phyloP scores from a whole-genome alignment of 1,140 invertebrate species.

The Steinernema khuongi region DNA sequence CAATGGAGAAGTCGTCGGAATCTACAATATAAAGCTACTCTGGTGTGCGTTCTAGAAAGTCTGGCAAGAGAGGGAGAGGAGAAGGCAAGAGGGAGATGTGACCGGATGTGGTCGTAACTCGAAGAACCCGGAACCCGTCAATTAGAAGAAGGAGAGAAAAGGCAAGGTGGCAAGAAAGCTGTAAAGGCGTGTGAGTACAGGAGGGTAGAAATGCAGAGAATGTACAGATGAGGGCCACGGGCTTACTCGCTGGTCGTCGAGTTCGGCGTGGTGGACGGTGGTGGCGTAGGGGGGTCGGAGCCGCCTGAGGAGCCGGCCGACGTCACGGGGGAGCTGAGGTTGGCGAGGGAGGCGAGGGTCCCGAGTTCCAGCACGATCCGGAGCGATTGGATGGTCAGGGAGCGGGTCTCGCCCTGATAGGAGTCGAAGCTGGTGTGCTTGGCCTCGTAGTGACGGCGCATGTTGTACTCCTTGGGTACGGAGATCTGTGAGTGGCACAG shows the following conservation, averaged over 20 bases:
- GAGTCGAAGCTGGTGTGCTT: slow-evolving; percentile 5
- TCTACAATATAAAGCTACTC: slow-evolving; percentile 10
- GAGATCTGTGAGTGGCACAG: slow-evolving; percentile 9
- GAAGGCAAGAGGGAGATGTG: neutral
- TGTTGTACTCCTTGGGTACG: slow-evolving; percentile 11
- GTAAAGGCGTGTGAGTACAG: neutral
- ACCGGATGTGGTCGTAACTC: neutral
- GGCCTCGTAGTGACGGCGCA: slow-evolving; percentile 10
- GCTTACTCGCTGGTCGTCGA: neutral
- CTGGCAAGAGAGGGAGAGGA: neutral
- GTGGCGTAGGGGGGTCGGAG: neutral
- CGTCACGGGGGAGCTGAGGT: neutral
- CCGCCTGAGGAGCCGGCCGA: neutral
- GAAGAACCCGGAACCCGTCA: slow-evolving; percentile 7
- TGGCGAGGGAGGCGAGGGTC: neutral
- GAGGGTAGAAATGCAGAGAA: neutral
- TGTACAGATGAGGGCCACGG: neutral
- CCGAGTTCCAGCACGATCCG: neutral
- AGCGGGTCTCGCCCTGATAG: neutral
- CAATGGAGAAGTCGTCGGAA: neutral
- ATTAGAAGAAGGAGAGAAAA: neutral
- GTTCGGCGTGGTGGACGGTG: neutral
- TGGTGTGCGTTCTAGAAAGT: neutral
- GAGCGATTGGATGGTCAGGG: neutral
- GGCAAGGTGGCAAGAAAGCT: neutral